A percentile compares a stretch with the other conserved stretches of the same genome.
Evolutionary conservation across 1,140 invertebrate species (phyloP).

Genomic region (Gryllus bimaculatus): DNA sequence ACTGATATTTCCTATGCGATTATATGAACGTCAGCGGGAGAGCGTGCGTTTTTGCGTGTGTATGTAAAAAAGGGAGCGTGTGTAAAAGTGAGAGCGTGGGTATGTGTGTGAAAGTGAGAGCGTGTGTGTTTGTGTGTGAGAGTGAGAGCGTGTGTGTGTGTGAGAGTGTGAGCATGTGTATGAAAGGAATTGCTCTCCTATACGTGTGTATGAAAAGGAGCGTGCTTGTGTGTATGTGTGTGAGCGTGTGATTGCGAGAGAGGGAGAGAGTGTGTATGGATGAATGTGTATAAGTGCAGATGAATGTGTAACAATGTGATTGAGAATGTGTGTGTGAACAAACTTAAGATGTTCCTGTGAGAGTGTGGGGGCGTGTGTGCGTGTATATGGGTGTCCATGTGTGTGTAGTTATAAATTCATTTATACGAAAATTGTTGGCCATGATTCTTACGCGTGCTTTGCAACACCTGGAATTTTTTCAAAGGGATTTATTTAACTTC

Average conservation of each 20-base stretch:
- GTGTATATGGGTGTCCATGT: too few relatives aligned
- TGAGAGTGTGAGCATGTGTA: background rate
- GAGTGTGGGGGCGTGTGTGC: too few relatives aligned
- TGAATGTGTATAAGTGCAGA: background rate
- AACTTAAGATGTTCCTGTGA: too few relatives aligned
- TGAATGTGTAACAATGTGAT: too few relatives aligned
- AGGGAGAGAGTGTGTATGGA: background rate
- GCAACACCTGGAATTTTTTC: too few relatives aligned
- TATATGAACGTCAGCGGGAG: background rate
- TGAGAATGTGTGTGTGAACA: too few relatives aligned
- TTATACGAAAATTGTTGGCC: too few relatives aligned
- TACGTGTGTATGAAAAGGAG: background rate
- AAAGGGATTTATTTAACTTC: too few relatives aligned
- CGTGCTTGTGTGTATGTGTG: constrained; percentile 11
- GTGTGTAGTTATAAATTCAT: too few relatives aligned
- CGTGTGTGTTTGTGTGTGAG: constrained; percentile 11
- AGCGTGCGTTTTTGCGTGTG: background rate
- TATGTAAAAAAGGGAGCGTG: background rate
- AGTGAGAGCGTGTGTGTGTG: constrained; percentile 12
- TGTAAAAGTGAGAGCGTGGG: background rate
- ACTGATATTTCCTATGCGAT: background rate
- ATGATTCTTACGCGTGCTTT: too few relatives aligned
- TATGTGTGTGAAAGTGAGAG: background rate
- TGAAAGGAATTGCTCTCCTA: too few relatives aligned
- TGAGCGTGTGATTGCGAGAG: background rate